Evolutionary conservation across 2,888 invertebrate species (phyloP), one percentile per base, ranked within the genome.

Genomic region (Masnerella sp.): DNA sequence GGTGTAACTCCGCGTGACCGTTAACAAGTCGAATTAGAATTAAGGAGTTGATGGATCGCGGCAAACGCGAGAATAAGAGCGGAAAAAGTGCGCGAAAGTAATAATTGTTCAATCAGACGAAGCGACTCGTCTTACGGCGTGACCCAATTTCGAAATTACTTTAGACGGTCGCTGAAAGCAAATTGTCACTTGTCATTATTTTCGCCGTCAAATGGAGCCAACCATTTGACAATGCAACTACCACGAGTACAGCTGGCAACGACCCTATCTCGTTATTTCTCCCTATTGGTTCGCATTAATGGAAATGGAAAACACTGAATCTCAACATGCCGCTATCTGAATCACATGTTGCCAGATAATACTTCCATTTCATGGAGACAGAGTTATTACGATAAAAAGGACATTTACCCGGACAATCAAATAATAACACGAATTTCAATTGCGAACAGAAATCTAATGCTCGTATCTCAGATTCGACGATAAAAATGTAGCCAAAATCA

Each of bases 201-300:
- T 69, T 51, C 45, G 15, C 45, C 61, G 65, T 59, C 69, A 67
- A 61, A 64, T 52, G 32, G 52, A 58, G 64, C 65, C 52, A 54
- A 52, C 51, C 58, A 18, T 68, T 73, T 62, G 74, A 70, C 58
- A 74, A 70, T 62, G 74, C 67, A 20, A 61, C 54, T 49, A 65
- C 59, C 20, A 61, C 67, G 49, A 73, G 47, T 56, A 34, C 70
- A 74, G 42, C 72, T 69, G 74, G 74, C 74, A 72, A 59, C 61
- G 61, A 69, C 74, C 70, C 71, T 74, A 76, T 72, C 76, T 76
- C 69, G 65, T 74, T 76, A 76, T 74, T 76, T 76, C 72, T 72
- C 69, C 69, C 62, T 69, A 72, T 76, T 74, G 68, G 70, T 62
- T 70, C 61, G 52, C 69, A 76, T 76, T 74, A 76, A 76, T 76